Evolutionary conservation across 2,888 invertebrate genomes (phyloP).

Genomic region (Muscina levida): DNA sequence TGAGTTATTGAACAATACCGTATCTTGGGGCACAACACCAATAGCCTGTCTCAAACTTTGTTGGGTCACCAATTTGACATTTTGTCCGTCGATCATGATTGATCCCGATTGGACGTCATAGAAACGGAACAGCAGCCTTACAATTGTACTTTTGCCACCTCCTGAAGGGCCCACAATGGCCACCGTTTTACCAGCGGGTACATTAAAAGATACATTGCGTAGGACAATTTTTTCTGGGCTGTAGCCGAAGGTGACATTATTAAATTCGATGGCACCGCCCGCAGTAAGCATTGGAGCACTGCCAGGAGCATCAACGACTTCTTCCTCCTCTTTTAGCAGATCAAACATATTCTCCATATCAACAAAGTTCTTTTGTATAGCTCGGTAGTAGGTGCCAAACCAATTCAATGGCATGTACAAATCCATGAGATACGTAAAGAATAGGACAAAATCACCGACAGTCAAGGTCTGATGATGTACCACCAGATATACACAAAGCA

Average conservation of each 20-base stretch:
- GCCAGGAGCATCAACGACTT: conserved; percentile 91
- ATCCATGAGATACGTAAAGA: conserved; percentile 96
- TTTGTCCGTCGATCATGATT: conserved; percentile 93
- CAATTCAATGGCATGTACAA: conserved; percentile 97
- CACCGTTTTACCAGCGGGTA: conserved; percentile 91
- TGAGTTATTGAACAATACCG: conserved; percentile 95
- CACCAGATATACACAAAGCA: conserved; percentile 94
- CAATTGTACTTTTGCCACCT: conserved; percentile 97
- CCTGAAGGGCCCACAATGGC: conserved; percentile 94
- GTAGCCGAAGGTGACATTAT: conserved; percentile 94
- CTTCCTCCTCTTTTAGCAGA: conserved; percentile 91
- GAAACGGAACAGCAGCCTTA: conserved; percentile 96
- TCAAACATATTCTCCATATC: conserved; percentile 99
- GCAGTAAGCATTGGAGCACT: conserved; percentile 84
- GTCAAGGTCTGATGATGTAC: conserved; percentile 86
- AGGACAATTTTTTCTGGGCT: conserved; percentile 88
- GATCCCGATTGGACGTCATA: conserved; percentile 95
- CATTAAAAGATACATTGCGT: conserved; percentile 88
- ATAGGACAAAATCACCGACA: conserved; percentile 97
- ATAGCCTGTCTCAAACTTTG: conserved; percentile 91
- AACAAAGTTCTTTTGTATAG: conserved; percentile 97
- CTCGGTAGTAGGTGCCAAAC: conserved; percentile 98
- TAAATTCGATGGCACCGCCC: conserved; percentile 91
- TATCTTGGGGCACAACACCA: conserved; percentile 96
- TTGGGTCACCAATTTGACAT: conserved; percentile 92